These are phyloP conservation scores for Gymnodraco acuticeps DNA, from an alignment of 2,797 vertebrate genomes.

Conservation along the genomic window DNA sequence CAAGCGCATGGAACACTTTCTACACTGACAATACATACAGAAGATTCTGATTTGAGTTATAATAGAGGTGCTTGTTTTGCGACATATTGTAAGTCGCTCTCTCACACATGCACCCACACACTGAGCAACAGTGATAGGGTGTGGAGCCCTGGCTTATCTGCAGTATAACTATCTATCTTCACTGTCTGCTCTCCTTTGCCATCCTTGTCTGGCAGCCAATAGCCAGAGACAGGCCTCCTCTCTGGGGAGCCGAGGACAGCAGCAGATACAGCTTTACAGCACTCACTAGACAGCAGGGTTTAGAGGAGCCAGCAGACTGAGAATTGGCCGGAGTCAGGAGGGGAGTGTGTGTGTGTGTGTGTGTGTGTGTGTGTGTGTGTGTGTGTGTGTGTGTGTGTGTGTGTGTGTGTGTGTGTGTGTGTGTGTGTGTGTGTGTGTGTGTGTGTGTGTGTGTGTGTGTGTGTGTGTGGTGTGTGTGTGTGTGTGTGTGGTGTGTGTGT, in stretches of 20 bases:
- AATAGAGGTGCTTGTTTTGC: neutral
- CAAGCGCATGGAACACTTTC: neutral
- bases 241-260: slow-evolving; percentile 54
- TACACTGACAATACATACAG: neutral
- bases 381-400: too few species aligned
- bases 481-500: neutral
- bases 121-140: slow-evolving; percentile 10
- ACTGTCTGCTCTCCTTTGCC: slow-evolving; percentile 42
- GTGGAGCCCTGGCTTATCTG: slow-evolving; percentile 29
- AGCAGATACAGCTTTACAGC: slow-evolving; percentile 56
- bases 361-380: neutral
- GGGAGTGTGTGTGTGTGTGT: neutral
- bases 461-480: too few species aligned
- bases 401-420: too few species aligned
- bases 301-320: slow-evolving; percentile 38
- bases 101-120: slow-evolving; percentile 23
- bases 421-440: too few species aligned
- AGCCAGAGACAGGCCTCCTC: slow-evolving; percentile 45
- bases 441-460: too few species aligned
- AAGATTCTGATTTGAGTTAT: neutral
- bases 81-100: neutral
- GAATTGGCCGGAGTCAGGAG: slow-evolving; percentile 14
- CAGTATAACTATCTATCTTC: slow-evolving; percentile 43
- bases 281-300: slow-evolving; percentile 29
- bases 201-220: slow-evolving; percentile 38